These are phyloP conservation scores for Apamea sordens DNA, from an alignment of 2,888 invertebrate species.

Conservation along the genomic window DNA sequence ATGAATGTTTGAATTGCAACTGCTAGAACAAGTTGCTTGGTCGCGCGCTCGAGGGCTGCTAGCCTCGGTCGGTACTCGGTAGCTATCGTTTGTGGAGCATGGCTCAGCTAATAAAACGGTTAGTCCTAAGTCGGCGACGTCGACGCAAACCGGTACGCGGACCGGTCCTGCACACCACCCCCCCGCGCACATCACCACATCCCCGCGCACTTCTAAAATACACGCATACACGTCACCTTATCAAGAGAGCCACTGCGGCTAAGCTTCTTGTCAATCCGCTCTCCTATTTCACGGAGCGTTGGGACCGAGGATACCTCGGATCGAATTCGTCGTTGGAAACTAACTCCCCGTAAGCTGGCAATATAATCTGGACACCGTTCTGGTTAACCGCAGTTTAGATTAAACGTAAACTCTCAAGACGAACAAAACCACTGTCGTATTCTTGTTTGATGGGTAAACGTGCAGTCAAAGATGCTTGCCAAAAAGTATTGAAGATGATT, in stretches of 20 bases:
- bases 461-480: constrained; percentile 41
- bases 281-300: constrained; percentile 84
- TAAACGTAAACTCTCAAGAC: constrained; percentile 58
- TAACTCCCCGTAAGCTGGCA: constrained; percentile 80
- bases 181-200: constrained; percentile 73
- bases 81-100: constrained; percentile 87
- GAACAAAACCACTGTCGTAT: constrained; percentile 53
- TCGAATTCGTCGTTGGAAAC: constrained; percentile 81
- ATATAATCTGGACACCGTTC: constrained; percentile 78
- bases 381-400: constrained; percentile 83
- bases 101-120: constrained; percentile 89
- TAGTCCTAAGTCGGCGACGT: constrained; percentile 85
- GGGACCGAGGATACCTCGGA: constrained; percentile 77
- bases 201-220: constrained; percentile 85
- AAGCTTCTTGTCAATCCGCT: constrained; percentile 83
- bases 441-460: constrained; percentile 46
- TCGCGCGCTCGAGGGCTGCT: constrained; percentile 74
- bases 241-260: constrained; percentile 84
- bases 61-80: constrained; percentile 71
- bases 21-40: constrained; percentile 68
- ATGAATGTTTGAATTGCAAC: constrained; percentile 55
- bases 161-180: constrained; percentile 83
- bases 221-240: constrained; percentile 87
- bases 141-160: constrained; percentile 87
- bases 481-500: constrained; percentile 56